These are phyloP conservation scores for Cephus rjabovi DNA, from an alignment of 2,888 invertebrate genomes.

Conservation along the genomic window DNA sequence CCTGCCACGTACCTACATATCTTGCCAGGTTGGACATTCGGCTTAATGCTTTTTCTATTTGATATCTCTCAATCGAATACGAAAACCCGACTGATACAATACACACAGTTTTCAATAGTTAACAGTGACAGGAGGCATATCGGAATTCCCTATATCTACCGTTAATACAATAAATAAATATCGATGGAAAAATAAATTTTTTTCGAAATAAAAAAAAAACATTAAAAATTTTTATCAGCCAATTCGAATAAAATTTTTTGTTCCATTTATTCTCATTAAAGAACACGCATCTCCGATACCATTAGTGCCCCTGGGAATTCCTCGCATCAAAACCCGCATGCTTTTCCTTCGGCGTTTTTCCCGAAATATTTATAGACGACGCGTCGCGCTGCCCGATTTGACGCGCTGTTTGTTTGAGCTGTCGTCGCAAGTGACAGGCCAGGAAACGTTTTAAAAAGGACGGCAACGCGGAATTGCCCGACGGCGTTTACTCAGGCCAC, in stretches of 20 bases:
- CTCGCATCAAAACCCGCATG: not conserved
- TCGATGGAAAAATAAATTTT: not conserved
- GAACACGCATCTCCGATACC: not conserved
- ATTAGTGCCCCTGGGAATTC: not conserved
- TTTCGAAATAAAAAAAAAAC: not conserved
- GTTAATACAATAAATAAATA: not conserved
- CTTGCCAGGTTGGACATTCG: not conserved
- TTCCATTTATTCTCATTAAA: too few species aligned
- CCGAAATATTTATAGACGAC: conserved; percentile 4
- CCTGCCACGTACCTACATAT: not conserved
- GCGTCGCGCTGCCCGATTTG: conserved; percentile 27
- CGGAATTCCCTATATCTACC: not conserved
- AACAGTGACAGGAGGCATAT: not conserved
- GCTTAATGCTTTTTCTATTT: not conserved
- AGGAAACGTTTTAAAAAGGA: conserved; percentile 42
- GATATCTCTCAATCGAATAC: not conserved
- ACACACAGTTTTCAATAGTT: not conserved
- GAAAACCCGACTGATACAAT: not conserved
- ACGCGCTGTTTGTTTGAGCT: conserved; percentile 58
- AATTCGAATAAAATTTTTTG: too few species aligned
- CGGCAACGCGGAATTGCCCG: conserved; percentile 17
- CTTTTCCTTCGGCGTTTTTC: not conserved
- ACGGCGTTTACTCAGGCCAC: conserved; percentile 15
- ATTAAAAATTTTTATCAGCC: too few species aligned
- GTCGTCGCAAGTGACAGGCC: conserved; percentile 42